phyloP scores from a whole-genome alignment of 2,113 vertebrate species.

The Oreamnos americanus region DNA sequence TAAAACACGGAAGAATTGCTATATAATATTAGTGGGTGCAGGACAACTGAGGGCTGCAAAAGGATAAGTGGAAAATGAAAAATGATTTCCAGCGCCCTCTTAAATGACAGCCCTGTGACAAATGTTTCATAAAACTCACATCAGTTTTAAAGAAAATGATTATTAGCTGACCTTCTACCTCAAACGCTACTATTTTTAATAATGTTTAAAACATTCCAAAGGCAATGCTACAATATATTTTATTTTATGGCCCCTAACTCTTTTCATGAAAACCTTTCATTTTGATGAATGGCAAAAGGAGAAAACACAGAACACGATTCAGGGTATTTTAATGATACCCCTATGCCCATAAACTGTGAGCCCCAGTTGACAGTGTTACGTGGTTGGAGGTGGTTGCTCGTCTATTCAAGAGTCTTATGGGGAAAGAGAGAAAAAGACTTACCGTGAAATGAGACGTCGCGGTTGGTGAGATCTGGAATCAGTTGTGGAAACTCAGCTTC shows the following conservation, averaged over 20 bases:
- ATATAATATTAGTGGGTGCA: not conserved
- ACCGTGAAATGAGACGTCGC: not conserved
- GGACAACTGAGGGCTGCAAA: constrained; percentile 2
- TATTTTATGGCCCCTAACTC: constrained; percentile 31
- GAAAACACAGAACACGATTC: not conserved
- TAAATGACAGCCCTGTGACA: not conserved
- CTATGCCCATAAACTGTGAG: not conserved
- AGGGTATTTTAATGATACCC: not conserved
- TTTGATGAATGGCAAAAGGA: constrained; percentile 49
- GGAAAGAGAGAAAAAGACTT: not conserved
- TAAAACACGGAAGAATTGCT: not conserved
- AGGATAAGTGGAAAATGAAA: not conserved
- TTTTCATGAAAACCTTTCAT: constrained; percentile 41
- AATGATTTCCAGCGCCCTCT: not conserved
- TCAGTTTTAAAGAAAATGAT: constrained; percentile 53
- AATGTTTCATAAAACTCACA: constrained; percentile 59
- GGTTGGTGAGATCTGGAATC: not conserved
- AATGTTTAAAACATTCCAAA: constrained; percentile 49
- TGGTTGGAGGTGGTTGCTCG: not conserved
- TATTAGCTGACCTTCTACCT: constrained; percentile 52
- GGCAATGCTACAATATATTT: constrained; percentile 41
- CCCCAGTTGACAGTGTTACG: not conserved
- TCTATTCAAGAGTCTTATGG: not conserved
- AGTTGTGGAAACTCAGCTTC: not conserved
- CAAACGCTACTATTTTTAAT: constrained; percentile 50